Base-by-base conservation (phyloP, 2,888 invertebrate genomes). In the Lepidochrysops patricia region DNA sequence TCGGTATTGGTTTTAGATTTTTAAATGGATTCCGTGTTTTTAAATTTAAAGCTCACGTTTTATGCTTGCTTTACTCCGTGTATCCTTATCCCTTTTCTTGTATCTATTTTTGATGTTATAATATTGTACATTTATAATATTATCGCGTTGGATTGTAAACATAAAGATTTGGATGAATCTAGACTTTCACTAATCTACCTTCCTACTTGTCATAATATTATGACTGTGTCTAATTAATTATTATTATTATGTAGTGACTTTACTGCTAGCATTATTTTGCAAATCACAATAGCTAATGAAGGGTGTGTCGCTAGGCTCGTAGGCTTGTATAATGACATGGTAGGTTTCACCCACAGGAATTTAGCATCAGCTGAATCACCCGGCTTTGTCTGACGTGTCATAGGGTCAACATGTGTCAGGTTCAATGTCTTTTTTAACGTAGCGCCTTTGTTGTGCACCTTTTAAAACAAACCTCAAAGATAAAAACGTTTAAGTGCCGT, bases 361-460 rank as follows among this genome's bases (percentile, higher is more conserved):
- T 27, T 54, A 34, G 58, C 50, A 50, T 25, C 34, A 15, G 52
- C 48, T 58, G 79, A 81, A 76, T 82, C 82, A 82, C 79, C 72
- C 34, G 32, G 52, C 15, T 34, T 49, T 25, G 32, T 49, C 32
- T 49, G 58, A 70, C 70, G 71, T 77, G 79, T 76, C 76, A 73
- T 70, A 72, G 72, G 80, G 81, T 84, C 83, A 80, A 74, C 72
- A 73, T 70, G 68, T 73, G 69, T 67, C 76, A 82, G 75, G 85
- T 83, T 82, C 82, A 84, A 77, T 78, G 83, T 80, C 77, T 82
- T 70, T 68, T 64, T 75, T 76, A 79, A 80, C 72, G 76, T 73
- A 73, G 77, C 75, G n/a, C 54, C 72, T 74, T 73, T 69, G 74
- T 70, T 74, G 71, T 72, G 76, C 70, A 73, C 72, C 72, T 76